Percentiles rank a stretch among this genome's conserved stretches.
Conservation (phyloP, 2,888 invertebrate genomes). For the Suillia variegata region DNA sequence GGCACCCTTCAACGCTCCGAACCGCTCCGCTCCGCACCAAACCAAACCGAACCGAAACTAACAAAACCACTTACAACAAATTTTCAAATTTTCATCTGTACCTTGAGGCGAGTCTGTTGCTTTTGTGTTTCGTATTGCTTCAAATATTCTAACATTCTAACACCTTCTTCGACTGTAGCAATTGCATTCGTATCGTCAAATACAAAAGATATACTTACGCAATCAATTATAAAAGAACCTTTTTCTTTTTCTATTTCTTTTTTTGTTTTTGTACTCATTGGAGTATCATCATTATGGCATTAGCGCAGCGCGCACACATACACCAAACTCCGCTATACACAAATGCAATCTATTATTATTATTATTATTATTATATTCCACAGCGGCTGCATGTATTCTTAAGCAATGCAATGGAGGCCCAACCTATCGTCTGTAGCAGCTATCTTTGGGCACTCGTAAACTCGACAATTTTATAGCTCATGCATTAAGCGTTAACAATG, state of each 20-base stretch:
- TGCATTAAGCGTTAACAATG: neutral
- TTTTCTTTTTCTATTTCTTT: neutral
- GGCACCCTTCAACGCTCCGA: too few species aligned
- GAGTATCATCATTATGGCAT: slow-evolving; percentile 19
- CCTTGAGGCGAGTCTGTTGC: too few species aligned
- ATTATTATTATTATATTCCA: too few species aligned
- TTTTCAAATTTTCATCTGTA: too few species aligned
- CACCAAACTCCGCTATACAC: too few species aligned
- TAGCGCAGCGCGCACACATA: slow-evolving; percentile 7
- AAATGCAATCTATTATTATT: too few species aligned
- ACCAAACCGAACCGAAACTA: too few species aligned
- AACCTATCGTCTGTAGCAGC: too few species aligned
- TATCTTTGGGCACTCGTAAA: neutral
- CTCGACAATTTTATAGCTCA: neutral
- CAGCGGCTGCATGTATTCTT: neutral
- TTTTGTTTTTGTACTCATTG: neutral
- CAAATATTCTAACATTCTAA: too few species aligned
- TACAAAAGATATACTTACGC: neutral
- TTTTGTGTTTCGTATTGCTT: too few species aligned
- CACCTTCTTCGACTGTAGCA: neutral
- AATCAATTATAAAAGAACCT: neutral
- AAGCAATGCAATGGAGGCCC: neutral
- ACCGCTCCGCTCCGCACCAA: too few species aligned
- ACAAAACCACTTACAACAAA: too few species aligned
- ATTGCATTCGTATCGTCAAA: neutral